Conservation (phyloP, 1,140 invertebrate species). For the Drosophila serrata region DNA sequence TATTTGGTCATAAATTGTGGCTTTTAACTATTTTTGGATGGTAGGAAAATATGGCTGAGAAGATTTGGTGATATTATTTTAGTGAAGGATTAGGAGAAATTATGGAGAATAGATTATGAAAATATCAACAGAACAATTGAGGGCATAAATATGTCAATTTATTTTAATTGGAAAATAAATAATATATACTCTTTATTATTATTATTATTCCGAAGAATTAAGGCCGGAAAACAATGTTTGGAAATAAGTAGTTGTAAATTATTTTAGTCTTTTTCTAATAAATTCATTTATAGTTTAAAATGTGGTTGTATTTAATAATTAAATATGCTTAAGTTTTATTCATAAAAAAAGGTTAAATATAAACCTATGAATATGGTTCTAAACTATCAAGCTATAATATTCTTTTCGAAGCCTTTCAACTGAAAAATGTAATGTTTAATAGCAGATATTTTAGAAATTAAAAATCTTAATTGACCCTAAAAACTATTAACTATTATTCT, state of each 20-base stretch:
- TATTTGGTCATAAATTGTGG: constrained; percentile 12
- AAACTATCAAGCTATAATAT: too few relatives aligned
- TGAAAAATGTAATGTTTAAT: not conserved
- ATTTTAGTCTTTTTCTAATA: not conserved
- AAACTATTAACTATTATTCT: not conserved
- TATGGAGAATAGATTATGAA: not conserved
- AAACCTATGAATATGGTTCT: too few relatives aligned
- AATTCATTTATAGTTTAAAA: not conserved
- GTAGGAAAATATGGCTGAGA: not conserved
- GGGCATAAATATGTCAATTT: not conserved
- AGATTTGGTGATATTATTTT: not conserved
- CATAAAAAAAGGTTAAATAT: not conserved
- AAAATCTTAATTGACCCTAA: not conserved
- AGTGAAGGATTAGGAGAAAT: not conserved
- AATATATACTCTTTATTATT: too few relatives aligned
- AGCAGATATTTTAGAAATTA: not conserved
- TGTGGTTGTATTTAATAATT: not conserved
- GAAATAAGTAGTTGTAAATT: not conserved
- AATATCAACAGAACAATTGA: not conserved
- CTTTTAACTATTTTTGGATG: constrained; percentile 4
- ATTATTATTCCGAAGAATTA: too few relatives aligned
- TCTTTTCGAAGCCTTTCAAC: not conserved
- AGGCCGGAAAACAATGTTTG: too few relatives aligned
- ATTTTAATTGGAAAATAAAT: not conserved
- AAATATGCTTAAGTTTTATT: not conserved